Evolutionary conservation across 92 coral and sea anemone genomes (phyloP), one percentile per base, ranked within the genome.

Genomic region (Palythoa grandiflora): DNA sequence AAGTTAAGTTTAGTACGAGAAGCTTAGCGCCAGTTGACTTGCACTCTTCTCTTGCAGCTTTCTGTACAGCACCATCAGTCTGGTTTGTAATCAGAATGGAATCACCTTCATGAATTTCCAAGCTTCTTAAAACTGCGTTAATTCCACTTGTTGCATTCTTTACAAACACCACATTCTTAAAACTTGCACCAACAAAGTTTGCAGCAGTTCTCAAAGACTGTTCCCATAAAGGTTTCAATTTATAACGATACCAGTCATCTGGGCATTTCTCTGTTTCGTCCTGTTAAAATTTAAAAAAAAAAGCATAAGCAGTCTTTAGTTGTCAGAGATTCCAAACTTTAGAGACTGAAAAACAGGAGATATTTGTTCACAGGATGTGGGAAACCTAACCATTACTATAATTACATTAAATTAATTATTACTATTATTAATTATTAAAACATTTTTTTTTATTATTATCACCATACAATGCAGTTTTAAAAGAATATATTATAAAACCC

Each of bases 1-100:
- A 94, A n/a, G 94, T 89, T 71, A 94, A 77, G 66, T 94, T 94
- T 12, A 94, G 87, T 65, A 94, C 96, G 14, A 94, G 79, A n/a
- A 94, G 71, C 87, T 93, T 93, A 65, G 96, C 87, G 17, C 92
- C 92, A 53, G 90, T 87, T 38, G 84, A 70, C 57, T 86, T 87
- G 77, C 98, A 93, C 48, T 91, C 87, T 50, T 93, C 98, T 63
- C 89, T 92, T 1, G 94, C 93, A 7, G 92, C 73, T 70, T 85
- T 93, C 80, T 91, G 91, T 13, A 91, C 84, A 7, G 96, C 93
- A 1, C 94, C 96, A 83, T 93, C 91, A 13, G 98, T 94, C 70
- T 93, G 96, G 75, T 93, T 93, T 20, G 94, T 91, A 44, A 93
- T 91, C 21, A 94, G 88, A 38, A 94, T 77, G 39, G 91, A 91